Evolutionary conservation across 1,140 invertebrate genomes (phyloP).

Genomic region (Lasaia peninsularis): DNA sequence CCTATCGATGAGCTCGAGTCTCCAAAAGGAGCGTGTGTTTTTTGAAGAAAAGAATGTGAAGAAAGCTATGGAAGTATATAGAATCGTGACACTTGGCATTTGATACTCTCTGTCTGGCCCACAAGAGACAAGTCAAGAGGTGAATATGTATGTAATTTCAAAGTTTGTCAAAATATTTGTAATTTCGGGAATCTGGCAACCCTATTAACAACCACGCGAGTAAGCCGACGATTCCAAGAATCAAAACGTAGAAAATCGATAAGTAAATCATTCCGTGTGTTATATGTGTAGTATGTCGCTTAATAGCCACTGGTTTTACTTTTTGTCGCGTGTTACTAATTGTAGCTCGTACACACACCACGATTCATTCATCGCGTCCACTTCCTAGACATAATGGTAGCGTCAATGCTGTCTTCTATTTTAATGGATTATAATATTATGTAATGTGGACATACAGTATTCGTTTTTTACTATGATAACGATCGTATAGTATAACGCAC

Average conservation of each 20-base stretch:
- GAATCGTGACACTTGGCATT: too few species aligned
- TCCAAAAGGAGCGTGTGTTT: too few species aligned
- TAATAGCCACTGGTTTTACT: background rate
- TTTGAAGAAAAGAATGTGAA: too few species aligned
- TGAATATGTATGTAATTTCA: too few species aligned
- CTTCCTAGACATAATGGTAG: background rate
- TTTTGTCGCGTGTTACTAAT: slow-evolving; percentile 4
- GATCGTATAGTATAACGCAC: too few species aligned
- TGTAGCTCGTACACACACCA: background rate
- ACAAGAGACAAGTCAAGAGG: too few species aligned
- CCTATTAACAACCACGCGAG: background rate
- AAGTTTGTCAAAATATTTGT: too few species aligned
- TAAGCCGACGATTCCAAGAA: background rate
- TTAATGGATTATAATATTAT: background rate
- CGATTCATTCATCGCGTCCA: background rate
- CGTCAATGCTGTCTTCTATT: background rate
- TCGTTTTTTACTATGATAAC: too few species aligned
- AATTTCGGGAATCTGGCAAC: background rate
- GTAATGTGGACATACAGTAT: too few species aligned
- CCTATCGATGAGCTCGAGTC: too few species aligned
- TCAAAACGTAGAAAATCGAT: slow-evolving; percentile 2
- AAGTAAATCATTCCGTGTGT: background rate
- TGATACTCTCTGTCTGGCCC: too few species aligned
- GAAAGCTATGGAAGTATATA: too few species aligned
- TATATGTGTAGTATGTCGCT: background rate